Base-by-base conservation (phyloP, 2,113 vertebrate species). In the Colaptes auratus region DNA sequence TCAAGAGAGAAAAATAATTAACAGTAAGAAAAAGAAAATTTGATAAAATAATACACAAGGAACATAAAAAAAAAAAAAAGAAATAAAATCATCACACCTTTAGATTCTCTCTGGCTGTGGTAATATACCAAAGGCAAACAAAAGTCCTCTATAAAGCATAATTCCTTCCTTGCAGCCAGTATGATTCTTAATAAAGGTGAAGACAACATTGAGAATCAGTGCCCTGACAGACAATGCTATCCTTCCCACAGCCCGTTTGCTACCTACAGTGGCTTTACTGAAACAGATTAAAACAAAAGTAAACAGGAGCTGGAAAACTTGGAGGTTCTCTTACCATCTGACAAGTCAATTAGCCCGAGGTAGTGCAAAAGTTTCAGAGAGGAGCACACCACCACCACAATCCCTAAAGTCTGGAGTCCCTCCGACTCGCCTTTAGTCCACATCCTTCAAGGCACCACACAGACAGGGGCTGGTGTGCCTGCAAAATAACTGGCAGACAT, bases 311-410 rank as follows among this genome's bases (percentile, higher is more conserved):
- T 11, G 20, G 67, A 88, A 90, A 95, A 87, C 86, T 90, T 50
- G 60, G 36, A 79, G 65, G 55, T 72, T 95, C 72, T 97, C 99
- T 99, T 98, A 99, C 99, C 98, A 92, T 99, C 98, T 42, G 98
- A 97, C 39, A 98, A 98, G 86, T 97, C 97, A 97, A 99, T 99
- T 95, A 99, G 98, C 96, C 98, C 98, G 14, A 99, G 97, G 27
- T 98, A 98, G 95, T 99, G 98, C 96, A 99, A 96, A 95, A 99
- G 98, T 98, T 99, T 99, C 93, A 99, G 93, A 71, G 98, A 98
- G 60, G 98, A 98, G 91, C 98, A 99, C 86, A 98, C 94, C 94
- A 99, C 94, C 96, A 99, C 96, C 88, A 99, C 97, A 94, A 99
- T 98, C 39, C 98, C 98, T 89, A 99, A 64, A 12, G 98, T 98